Evolutionary conservation across 2,113 vertebrate genomes (phyloP).

Genomic region (Nansenia antarctica): DNA sequence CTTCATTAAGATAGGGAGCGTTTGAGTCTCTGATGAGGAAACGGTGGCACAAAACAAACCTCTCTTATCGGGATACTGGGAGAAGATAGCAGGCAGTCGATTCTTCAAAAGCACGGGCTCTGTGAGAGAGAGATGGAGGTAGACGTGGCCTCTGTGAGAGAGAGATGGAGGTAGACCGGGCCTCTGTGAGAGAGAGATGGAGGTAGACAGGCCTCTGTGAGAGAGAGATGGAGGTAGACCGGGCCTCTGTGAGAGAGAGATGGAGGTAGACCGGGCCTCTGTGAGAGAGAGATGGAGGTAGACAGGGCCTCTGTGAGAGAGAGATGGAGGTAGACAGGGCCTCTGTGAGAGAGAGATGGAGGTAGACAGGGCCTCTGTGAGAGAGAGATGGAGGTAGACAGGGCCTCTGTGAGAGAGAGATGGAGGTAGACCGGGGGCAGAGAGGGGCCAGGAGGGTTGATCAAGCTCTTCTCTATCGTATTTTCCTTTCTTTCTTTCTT

Average conservation of each 20-base stretch:
- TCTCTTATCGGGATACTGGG: constrained; percentile 61
- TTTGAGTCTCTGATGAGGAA: constrained; percentile 64
- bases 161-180: too few species aligned
- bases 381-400: too few species aligned
- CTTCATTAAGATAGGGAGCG: constrained; percentile 66
- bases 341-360: too few species aligned
- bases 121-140: too few species aligned
- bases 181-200: neutral
- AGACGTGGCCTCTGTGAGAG: neutral
- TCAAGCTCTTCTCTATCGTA: neutral
- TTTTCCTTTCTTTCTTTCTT: neutral
- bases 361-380: too few species aligned
- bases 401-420: neutral
- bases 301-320: too few species aligned
- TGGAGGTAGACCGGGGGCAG: neutral
- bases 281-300: neutral
- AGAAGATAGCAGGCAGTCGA: constrained; percentile 36
- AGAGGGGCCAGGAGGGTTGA: constrained; percentile 11
- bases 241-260: neutral
- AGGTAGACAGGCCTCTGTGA: neutral
- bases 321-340: too few species aligned
- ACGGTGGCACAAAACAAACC: constrained; percentile 51
- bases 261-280: neutral
- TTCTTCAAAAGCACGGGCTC: constrained; percentile 49
- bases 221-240: neutral